Evolutionary conservation across 2,797 vertebrate species (phyloP).

Genomic region (Anas flavirostris): DNA sequence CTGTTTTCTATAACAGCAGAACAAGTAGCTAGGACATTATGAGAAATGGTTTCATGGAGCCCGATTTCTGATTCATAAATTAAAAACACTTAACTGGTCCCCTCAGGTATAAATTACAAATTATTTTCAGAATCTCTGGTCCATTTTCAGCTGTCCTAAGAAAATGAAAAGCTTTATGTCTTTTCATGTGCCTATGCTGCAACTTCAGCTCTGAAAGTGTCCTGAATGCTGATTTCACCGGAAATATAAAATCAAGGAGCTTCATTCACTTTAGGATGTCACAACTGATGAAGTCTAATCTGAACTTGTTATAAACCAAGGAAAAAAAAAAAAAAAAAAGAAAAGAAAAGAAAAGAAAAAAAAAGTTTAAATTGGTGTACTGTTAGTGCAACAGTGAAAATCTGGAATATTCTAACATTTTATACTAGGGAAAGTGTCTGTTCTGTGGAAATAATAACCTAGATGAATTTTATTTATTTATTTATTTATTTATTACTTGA

Average conservation of each 20-base stretch:
- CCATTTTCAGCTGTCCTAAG: not conserved
- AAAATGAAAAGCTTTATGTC: not conserved
- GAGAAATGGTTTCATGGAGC: not conserved
- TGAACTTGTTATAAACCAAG: not conserved
- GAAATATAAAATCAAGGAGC: not conserved
- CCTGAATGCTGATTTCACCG: fast-evolving
- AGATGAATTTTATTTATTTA: not conserved
- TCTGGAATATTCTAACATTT: not conserved
- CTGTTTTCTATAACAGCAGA: fast-evolving
- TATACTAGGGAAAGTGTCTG: not conserved
- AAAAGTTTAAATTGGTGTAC: not conserved
- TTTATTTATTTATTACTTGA: not conserved
- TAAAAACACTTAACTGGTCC: not conserved
- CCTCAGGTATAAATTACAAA: not conserved
- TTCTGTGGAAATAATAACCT: not conserved
- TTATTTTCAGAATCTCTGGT: not conserved
- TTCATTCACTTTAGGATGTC: not conserved
- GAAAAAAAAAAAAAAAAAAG: not conserved
- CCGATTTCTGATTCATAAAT: not conserved
- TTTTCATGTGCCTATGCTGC: not conserved
- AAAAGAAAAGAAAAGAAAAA: not conserved
- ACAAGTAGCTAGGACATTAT: not conserved
- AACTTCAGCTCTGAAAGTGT: not conserved
- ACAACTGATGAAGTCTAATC: not conserved
- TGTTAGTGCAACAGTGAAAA: not conserved